Evolutionary conservation across 1,140 invertebrate species (phyloP), one percentile per base, ranked within the genome.

Genomic region (Brachionus rotundiformis): DNA sequence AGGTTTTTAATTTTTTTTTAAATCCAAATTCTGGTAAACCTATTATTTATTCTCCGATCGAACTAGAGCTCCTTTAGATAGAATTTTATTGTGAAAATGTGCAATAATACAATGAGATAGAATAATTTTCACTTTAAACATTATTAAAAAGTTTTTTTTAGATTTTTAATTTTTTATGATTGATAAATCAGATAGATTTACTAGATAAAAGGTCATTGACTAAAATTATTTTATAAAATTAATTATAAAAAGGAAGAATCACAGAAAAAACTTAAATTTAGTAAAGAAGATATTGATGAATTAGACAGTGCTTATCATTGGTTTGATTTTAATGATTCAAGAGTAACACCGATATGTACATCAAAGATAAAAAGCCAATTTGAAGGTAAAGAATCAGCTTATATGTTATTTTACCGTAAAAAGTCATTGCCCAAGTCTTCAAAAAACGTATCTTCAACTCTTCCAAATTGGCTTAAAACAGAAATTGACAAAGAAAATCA

Each of bases 341-440:
- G 81, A 31, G 85, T 88, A 29, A 82, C 82, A 44, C 84, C 86
- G n/a, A 86, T 87, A 25, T 82, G 82, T 59, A 82, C 81, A n/a
- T 84, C 83, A 29, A 84, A 86, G 6, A 83, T 88, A 41, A 84
- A 87, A 82, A 85, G 84, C 79, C 85, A 86, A 49, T 88, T 84
- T 81, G 83, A 83, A n/a, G 87, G 87, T 1, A 86, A 85, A 80
- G 86, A 86, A 77, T 87, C 87, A 83, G 87, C 87, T 6, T 88
- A 88, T 82, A 87, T 88, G 87, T 80, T 88, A 75, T 87, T 87
- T 68, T 88, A 88, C 73, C 83, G 87, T 49, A 84, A 82, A 71
- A 85, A 83, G 41, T 77, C 47, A 16, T 54, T 85, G 7, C n/a
- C 47, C 0, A 54, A 84, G 68, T 84, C 86, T 4, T 44, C 68